Evolutionary conservation across 2,113 vertebrate species (phyloP).

Genomic region (Bubo blakistoni): DNA sequence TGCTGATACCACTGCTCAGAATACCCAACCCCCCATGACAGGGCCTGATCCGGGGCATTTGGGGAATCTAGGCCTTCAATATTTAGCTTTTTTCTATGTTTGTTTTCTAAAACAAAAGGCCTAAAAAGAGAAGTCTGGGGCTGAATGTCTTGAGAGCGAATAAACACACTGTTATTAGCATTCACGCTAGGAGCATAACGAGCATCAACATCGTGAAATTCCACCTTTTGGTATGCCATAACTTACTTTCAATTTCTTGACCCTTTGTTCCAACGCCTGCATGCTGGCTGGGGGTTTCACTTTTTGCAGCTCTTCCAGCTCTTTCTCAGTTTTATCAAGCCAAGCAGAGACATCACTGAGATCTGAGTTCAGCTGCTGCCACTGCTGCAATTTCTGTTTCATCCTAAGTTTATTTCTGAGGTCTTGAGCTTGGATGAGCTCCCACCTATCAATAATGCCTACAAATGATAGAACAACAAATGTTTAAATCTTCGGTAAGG

Average conservation of each 20-base stretch:
- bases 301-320: constrained; percentile 77
- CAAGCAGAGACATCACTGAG: constrained; percentile 79
- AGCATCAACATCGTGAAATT: neutral
- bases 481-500: neutral
- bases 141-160: neutral
- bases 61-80: neutral
- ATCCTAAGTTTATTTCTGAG: constrained; percentile 61
- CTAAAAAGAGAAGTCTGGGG: neutral
- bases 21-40: neutral
- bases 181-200: neutral
- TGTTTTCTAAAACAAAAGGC: neutral
- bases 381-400: constrained; percentile 75
- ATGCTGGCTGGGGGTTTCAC: constrained; percentile 63
- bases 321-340: constrained; percentile 77
- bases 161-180: neutral
- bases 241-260: constrained; percentile 81
- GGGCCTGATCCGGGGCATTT: neutral
- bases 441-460: constrained; percentile 92
- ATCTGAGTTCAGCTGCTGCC: constrained; percentile 82
- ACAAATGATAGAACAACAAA: neutral
- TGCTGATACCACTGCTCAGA: rapidly evolving
- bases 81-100: neutral
- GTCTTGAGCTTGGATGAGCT: constrained; percentile 80
- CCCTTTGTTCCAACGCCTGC: constrained; percentile 72
- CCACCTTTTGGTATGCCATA: neutral